Percentiles rank a stretch among this genome's conserved stretches.
Evolutionary conservation across 2,888 invertebrate genomes (phyloP).

Genomic region (Dioctria linearis): DNA sequence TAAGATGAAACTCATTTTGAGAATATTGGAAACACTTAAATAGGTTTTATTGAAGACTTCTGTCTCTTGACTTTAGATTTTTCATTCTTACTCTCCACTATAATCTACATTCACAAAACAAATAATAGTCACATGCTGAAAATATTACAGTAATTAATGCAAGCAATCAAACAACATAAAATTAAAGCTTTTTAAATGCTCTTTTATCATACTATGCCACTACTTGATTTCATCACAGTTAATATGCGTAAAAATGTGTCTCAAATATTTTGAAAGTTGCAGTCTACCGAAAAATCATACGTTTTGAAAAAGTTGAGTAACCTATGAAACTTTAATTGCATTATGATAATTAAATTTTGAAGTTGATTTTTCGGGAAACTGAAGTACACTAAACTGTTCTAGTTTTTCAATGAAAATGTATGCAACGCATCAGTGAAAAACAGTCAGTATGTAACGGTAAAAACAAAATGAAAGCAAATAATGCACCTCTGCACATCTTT

Average conservation of each 20-base stretch:
- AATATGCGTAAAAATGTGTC: not conserved
- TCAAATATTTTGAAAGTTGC: not conserved
- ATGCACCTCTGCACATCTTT: conserved; percentile 86
- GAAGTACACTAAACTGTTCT: not conserved
- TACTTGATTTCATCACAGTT: not conserved
- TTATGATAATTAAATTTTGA: no score
- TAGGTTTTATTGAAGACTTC: no score
- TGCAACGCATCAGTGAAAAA: conserved; percentile 17
- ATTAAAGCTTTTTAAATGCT: not conserved
- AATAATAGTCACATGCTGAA: conserved; percentile 1
- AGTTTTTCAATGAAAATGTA: not conserved
- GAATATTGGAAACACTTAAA: no score
- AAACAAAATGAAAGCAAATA: conserved; percentile 59
- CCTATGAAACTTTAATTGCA: no score
- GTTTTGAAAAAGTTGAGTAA: no score
- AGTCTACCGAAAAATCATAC: not conserved
- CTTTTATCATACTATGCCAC: not conserved
- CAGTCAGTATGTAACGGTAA: conserved; percentile 12
- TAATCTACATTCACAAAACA: not conserved
- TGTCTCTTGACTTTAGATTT: no score
- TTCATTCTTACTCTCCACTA: not conserved
- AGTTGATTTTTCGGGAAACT: conserved; percentile 15
- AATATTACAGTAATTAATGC: not conserved
- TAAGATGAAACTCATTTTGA: no score
- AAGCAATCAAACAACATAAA: not conserved